Evolutionary conservation across 2,888 invertebrate genomes (phyloP).

Genomic region (Lagria hirta): DNA sequence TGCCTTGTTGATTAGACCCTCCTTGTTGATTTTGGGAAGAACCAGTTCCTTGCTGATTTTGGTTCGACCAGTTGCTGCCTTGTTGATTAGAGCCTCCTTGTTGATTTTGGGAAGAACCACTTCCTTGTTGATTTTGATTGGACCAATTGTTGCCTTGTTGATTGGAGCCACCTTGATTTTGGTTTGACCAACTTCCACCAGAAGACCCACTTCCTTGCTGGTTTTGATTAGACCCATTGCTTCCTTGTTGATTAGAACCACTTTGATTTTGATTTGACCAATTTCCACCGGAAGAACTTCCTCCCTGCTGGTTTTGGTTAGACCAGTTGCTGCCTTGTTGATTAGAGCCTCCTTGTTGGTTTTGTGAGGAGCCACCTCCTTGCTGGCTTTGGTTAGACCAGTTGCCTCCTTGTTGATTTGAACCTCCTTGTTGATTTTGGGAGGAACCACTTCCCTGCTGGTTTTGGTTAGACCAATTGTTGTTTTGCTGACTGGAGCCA

Average conservation of each 20-base stretch:
- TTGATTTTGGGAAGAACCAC: slow-evolving; percentile 22
- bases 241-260: slow-evolving; percentile 13
- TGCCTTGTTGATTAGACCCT: slow-evolving; percentile 9
- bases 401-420: too few species aligned
- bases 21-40: too few species aligned
- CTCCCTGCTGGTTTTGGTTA: slow-evolving; percentile 11
- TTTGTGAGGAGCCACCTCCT: slow-evolving; percentile 15
- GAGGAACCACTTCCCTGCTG: slow-evolving; percentile 14
- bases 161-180: slow-evolving; percentile 13
- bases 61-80: neutral
- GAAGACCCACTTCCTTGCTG: too few species aligned
- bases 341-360: too few species aligned
- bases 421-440: slow-evolving; percentile 24
- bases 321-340: slow-evolving; percentile 9
- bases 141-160: too few species aligned
- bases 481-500: slow-evolving; percentile 11
- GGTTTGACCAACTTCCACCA: slow-evolving; percentile 4
- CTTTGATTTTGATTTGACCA: slow-evolving; percentile 9
- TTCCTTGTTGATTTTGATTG: slow-evolving; percentile 2
- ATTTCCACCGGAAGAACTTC: slow-evolving; percentile 9
- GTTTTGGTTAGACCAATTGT: slow-evolving; percentile 14
- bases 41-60: slow-evolving; percentile 16
- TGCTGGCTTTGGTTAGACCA: slow-evolving; percentile 8
- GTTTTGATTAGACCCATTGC: slow-evolving; percentile 14
- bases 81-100: too few species aligned